phyloP scores from a whole-genome alignment of 2,113 vertebrate genomes.

The Nycticryphes semicollaris region DNA sequence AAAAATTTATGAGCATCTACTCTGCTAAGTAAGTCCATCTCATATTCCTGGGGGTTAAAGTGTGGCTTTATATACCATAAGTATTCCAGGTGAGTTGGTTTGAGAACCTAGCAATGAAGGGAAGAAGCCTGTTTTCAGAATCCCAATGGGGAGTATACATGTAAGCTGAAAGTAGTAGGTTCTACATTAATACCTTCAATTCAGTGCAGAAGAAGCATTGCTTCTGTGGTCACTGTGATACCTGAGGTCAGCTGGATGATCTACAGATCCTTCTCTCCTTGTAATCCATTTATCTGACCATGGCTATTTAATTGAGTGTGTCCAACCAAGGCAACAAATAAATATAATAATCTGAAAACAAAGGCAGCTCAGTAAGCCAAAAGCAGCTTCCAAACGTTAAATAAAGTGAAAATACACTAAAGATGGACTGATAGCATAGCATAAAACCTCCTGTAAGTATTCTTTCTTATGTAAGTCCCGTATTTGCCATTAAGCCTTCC shows the following conservation, averaged over 20 bases:
- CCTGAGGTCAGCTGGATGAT: not conserved
- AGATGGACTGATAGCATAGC: not conserved
- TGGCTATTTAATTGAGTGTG: not conserved
- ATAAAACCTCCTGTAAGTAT: not conserved
- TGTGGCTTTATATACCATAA: not conserved
- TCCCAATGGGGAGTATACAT: not conserved
- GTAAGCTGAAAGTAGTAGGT: not conserved
- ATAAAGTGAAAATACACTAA: not conserved
- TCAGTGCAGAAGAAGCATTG: not conserved
- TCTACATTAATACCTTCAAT: not conserved
- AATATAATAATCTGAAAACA: not conserved
- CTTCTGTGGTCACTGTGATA: not conserved
- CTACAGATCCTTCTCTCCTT: not conserved
- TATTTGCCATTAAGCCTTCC: not conserved
- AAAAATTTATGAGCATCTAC: slow-evolving; percentile 24
- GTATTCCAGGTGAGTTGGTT: not conserved
- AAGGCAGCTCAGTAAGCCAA: not conserved
- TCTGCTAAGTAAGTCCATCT: not conserved
- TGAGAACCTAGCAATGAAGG: not conserved
- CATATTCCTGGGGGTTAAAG: not conserved
- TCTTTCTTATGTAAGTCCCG: rapidly evolving
- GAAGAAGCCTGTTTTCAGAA: not conserved
- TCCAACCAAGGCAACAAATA: not conserved
- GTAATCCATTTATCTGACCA: not conserved
- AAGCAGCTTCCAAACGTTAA: not conserved